Evolutionary conservation across 2,888 invertebrate species (phyloP), one percentile per base, ranked within the genome.

Genomic region (Eustalomyia histrio): DNA sequence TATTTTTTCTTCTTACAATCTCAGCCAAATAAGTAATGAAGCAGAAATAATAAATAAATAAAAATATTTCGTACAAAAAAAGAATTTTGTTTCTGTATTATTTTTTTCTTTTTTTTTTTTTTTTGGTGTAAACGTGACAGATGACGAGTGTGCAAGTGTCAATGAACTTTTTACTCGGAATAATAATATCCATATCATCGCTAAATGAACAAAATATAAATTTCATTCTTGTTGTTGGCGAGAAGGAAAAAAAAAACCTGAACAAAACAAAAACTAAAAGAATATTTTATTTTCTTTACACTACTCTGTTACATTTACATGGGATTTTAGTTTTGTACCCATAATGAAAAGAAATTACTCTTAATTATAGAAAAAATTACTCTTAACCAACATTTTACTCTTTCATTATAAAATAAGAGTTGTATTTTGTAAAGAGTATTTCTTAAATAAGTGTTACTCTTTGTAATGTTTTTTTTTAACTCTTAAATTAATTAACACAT

Each of bases 111-210:
- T 24, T 24, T 24, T 24, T 24, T 24, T 24, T 29, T 29, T 29
- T 29, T 29, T 71, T 71, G 72, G 74, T 80, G 83, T 79, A 87
- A 88, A 88, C 87, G 87, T 88, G 87, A 87, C 88, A 88, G 88
- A 87, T 87, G 88, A 88, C 86, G 87, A 88, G 87, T 84, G 74
- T 71, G 53, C 57, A 50, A 89, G 89, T 90, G 90, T 90, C 90
- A 90, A 89, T 90, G 90, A 90, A 90, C 90, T 88, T 89, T 29
- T 87, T 88, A 86, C 83, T 84, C 83, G 71, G 75, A 75, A 79
- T 80, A 74, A 79, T 80, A 74, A 83, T 79, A 83, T 75, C 79
- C 71, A 74, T 71, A 81, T 74, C 73, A 74, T 65, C 74, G 81
- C 69, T 63, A 74, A 78, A 75, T 71, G 74, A 74, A 81, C 65